Percentiles rank a stretch among this genome's conserved stretches.
phyloP scores from a whole-genome alignment of 23 tunicate species.

The Diplosoma virens region DNA sequence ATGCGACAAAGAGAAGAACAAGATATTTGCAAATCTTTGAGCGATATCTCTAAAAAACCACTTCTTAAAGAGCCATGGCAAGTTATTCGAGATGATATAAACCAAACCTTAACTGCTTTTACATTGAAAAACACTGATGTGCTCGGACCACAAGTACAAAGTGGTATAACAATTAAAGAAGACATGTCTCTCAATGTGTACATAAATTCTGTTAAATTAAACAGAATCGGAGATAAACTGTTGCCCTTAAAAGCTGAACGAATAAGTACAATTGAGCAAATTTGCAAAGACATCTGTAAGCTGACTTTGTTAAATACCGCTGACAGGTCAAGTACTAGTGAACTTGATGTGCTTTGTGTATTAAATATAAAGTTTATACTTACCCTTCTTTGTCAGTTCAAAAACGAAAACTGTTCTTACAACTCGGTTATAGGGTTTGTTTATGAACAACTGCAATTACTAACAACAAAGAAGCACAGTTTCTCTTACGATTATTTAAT shows the following conservation, averaged over 20 bases:
- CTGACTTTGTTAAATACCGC: not conserved
- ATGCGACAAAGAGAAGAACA: not conserved
- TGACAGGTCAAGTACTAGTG: not conserved
- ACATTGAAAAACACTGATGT: not conserved
- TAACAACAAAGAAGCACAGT: not conserved
- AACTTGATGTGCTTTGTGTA: not conserved
- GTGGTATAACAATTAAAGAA: not conserved
- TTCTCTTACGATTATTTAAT: not conserved
- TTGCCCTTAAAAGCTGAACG: conserved; percentile 6
- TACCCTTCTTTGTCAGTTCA: not conserved
- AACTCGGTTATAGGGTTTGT: not conserved
- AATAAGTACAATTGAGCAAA: not conserved
- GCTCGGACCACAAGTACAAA: not conserved
- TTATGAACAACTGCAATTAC: conserved; percentile 5
- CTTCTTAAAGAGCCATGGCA: conserved; percentile 6
- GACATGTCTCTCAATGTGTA: not conserved
- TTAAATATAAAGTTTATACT: not conserved
- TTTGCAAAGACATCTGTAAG: not conserved
- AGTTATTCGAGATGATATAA: not conserved
- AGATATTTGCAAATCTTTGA: not conserved
- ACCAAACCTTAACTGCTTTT: not conserved
- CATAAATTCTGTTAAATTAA: conserved; percentile 10
- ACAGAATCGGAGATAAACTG: not conserved
- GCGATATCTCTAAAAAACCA: not conserved
- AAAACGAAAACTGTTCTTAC: not conserved